Percentiles rank a stretch among this genome's conserved stretches.
These are phyloP conservation scores for Drosophila acutilabella DNA, from an alignment of 2,888 invertebrate genomes.

Conservation along the genomic window DNA sequence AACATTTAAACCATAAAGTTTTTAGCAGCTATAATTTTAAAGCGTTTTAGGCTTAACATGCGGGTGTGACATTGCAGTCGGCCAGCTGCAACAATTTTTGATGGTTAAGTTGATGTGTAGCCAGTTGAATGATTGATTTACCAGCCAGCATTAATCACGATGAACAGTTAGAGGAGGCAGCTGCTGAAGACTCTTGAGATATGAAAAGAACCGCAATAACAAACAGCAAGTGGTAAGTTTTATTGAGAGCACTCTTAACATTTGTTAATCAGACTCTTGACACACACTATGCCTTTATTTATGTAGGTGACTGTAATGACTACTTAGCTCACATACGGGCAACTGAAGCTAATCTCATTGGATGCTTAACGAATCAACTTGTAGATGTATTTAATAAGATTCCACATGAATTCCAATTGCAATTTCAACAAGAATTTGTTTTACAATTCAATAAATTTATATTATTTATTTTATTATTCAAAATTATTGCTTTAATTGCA, in stretches of 20 bases:
- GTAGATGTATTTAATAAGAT: neutral
- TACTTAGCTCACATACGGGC: constrained; percentile 14
- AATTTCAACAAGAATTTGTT: neutral
- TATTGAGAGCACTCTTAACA: constrained; percentile 33
- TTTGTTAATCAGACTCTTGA: constrained; percentile 20
- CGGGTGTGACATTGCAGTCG: constrained; percentile 50
- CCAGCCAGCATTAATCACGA: constrained; percentile 35
- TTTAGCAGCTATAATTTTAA: constrained; percentile 11
- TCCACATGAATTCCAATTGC: neutral
- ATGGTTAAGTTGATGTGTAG: constrained; percentile 7
- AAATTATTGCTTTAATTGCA: constrained; percentile 1
- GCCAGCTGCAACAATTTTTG: constrained; percentile 27
- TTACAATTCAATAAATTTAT: constrained; percentile 6
- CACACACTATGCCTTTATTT: constrained; percentile 29
- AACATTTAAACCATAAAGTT: neutral
- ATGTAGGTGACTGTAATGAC: constrained; percentile 26
- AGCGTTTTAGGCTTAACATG: constrained; percentile 26
- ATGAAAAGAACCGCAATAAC: constrained; percentile 19
- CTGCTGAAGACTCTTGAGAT: constrained; percentile 19
- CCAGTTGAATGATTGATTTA: constrained; percentile 51
- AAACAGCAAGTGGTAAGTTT: constrained; percentile 43
- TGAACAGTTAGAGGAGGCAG: constrained; percentile 27
- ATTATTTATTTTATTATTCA: constrained; percentile 1
- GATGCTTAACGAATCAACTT: neutral
- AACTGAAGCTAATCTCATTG: constrained; percentile 1